A percentile compares a stretch with the other conserved stretches of the same genome.
Evolutionary conservation across 2,113 vertebrate genomes (phyloP).

Genomic region (Pungitius pungitius): DNA sequence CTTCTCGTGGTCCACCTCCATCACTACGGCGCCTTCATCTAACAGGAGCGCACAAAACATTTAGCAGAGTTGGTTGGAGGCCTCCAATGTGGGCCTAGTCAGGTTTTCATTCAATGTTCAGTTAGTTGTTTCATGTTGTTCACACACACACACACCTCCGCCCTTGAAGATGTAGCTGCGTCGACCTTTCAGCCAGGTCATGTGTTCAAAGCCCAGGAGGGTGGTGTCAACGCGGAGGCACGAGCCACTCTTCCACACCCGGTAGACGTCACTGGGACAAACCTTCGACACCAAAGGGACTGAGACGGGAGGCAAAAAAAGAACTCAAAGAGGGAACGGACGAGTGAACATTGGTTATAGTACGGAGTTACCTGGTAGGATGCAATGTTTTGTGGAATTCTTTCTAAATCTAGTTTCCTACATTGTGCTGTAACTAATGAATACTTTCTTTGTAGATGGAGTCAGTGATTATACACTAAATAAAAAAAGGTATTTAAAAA

Average conservation of each 20-base stretch:
- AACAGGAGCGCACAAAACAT: neutral
- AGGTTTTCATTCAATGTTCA: neutral
- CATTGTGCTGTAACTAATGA: neutral
- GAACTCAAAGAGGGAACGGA: neutral
- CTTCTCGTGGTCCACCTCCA: slow-evolving; percentile 98
- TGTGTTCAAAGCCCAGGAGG: slow-evolving; percentile 94
- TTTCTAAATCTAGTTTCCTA: neutral
- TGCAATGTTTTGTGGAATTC: neutral
- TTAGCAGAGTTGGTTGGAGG: too few species aligned
- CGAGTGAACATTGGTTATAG: neutral
- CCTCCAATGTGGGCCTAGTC: neutral
- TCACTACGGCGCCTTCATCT: slow-evolving; percentile 93
- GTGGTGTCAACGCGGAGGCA: slow-evolving; percentile 93
- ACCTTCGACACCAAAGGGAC: slow-evolving; percentile 95
- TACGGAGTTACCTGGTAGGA: neutral
- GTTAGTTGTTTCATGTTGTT: neutral
- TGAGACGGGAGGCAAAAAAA: slow-evolving; percentile 50
- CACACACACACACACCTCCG: slow-evolving; percentile 82
- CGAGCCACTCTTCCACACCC: slow-evolving; percentile 94
- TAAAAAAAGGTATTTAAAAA: neutral
- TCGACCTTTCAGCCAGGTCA: slow-evolving; percentile 95
- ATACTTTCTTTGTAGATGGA: neutral
- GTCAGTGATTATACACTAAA: neutral
- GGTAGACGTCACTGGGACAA: slow-evolving; percentile 94
- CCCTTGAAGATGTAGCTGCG: slow-evolving; percentile 97